phyloP scores from a whole-genome alignment of 1,140 invertebrate genomes.

The Apis laboriosa region DNA sequence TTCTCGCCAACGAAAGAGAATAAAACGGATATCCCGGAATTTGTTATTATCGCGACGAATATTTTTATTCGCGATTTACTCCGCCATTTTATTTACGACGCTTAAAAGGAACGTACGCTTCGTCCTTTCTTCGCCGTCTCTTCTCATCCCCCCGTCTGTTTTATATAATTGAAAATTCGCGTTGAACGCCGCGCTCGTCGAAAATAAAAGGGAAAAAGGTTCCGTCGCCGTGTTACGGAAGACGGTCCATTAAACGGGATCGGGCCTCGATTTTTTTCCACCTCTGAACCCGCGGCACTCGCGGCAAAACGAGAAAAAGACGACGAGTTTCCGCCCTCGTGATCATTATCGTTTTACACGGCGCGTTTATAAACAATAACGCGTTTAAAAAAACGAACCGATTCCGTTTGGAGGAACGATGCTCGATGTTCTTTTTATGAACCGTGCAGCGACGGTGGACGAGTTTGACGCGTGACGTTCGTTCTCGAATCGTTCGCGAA shows the following conservation, averaged over 20 bases:
- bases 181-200: neutral
- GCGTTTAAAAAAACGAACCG: neutral
- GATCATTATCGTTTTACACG: neutral
- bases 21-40: too few relatives aligned
- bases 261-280: neutral
- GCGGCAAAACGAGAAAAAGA: neutral
- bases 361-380: neutral
- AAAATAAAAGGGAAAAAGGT: neutral
- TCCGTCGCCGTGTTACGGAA: constrained; percentile 10
- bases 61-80: too few relatives aligned
- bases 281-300: neutral
- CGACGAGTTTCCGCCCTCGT: neutral
- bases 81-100: too few relatives aligned
- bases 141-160: neutral
- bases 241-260: constrained; percentile 31
- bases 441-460: neutral
- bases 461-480: neutral
- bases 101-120: neutral
- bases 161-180: constrained; percentile 31
- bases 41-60: too few relatives aligned
- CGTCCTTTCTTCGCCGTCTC: neutral
- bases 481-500: neutral
- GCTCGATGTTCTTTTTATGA: neutral
- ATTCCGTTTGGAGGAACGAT: neutral
- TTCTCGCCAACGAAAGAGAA: too few relatives aligned